phyloP scores from a whole-genome alignment of 2,113 vertebrate genomes.

The Nymphicus hollandicus region DNA sequence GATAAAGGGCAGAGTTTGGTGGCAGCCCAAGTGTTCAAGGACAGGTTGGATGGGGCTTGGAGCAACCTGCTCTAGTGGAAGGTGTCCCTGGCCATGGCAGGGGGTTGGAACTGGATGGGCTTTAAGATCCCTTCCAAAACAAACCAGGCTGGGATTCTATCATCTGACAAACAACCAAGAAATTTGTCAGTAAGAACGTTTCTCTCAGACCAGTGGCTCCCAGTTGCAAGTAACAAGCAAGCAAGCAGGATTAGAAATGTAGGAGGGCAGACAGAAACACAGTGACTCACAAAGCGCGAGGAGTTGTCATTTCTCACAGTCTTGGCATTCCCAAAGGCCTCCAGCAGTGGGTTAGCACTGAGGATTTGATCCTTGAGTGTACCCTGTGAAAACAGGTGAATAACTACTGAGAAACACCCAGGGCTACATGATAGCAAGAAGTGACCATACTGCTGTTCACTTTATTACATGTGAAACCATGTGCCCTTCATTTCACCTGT shows the following conservation, averaged over 20 bases:
- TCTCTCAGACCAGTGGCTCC: not conserved
- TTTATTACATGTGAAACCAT: not conserved
- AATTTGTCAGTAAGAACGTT: not conserved
- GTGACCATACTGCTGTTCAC: not conserved
- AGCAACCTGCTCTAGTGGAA: not conserved
- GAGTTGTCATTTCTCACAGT: conserved; percentile 89
- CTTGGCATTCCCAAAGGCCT: conserved; percentile 88
- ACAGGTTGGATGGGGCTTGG: not conserved
- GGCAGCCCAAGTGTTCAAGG: not conserved
- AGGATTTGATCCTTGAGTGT: conserved; percentile 89
- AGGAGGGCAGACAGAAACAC: not conserved
- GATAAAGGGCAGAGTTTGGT: not conserved
- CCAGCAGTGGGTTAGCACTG: conserved; percentile 77
- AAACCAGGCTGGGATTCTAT: not conserved
- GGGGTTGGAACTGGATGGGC: not conserved
- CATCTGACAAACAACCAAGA: not conserved
- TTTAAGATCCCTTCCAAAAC: not conserved
- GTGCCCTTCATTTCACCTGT: not conserved
- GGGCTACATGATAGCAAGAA: not conserved
- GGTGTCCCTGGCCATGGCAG: not conserved
- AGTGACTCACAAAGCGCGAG: conserved; percentile 82
- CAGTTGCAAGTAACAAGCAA: not conserved
- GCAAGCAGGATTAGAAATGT: not conserved
- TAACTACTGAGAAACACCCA: not conserved
- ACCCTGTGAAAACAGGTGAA: conserved; percentile 62